A percentile compares a stretch with the other conserved stretches of the same genome.
Evolutionary conservation across 2,888 invertebrate genomes (phyloP).

Genomic region (Icerya purchasi): DNA sequence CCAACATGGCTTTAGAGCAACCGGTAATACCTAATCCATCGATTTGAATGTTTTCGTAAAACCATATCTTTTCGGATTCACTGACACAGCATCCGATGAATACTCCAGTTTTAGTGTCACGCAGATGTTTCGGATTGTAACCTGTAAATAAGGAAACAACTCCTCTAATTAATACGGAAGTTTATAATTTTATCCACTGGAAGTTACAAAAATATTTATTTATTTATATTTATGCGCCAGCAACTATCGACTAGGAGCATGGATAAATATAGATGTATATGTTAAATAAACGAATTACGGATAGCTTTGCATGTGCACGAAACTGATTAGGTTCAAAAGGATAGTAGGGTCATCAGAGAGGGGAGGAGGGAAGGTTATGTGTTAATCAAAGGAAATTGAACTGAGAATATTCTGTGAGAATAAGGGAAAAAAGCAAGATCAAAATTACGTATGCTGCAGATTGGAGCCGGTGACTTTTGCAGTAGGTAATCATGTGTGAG

Average conservation of each 20-base stretch:
- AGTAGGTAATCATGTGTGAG: background rate
- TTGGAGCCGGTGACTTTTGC: background rate
- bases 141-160: conserved; percentile 22
- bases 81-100: conserved; percentile 57
- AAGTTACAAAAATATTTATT: too few species aligned
- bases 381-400: background rate
- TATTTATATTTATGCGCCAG: too few species aligned
- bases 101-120: conserved; percentile 54
- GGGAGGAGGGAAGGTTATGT: too few species aligned
- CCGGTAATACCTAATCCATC: conserved; percentile 46
- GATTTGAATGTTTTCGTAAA: conserved; percentile 42
- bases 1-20: conserved; percentile 77
- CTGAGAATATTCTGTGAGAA: background rate
- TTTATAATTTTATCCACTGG: too few species aligned
- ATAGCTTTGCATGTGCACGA: too few species aligned
- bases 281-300: too few species aligned
- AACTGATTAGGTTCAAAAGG: background rate
- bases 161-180: too few species aligned
- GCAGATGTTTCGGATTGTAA: conserved; percentile 42
- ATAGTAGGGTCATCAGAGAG: background rate
- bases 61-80: conserved; percentile 52
- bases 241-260: too few species aligned
- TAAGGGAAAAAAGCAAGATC: background rate
- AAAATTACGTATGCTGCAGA: background rate
- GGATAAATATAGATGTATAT: too few species aligned